Conservation (phyloP, 2,797 vertebrate species). For the Amazona finschi region DNA sequence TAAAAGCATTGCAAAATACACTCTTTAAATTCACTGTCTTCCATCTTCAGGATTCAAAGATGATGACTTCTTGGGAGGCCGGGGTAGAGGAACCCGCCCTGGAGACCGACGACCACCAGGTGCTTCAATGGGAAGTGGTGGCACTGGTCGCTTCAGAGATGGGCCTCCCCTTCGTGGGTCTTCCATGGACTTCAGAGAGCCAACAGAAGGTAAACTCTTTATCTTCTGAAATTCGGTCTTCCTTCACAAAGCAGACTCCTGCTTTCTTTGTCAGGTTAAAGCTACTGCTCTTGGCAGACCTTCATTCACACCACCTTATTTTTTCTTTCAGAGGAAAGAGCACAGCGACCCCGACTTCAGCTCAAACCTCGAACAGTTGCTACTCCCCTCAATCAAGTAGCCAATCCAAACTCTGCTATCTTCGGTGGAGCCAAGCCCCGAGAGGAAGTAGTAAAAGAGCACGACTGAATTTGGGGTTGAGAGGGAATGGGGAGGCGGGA, state of each 20-base stretch:
- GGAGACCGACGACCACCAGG: slow-evolving; percentile 83
- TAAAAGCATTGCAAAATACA: neutral
- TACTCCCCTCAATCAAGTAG: slow-evolving; percentile 96
- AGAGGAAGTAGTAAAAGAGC: slow-evolving; percentile 91
- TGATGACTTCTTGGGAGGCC: slow-evolving; percentile 88
- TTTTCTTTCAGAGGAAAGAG: slow-evolving; percentile 88
- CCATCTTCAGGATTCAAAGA: slow-evolving; percentile 84
- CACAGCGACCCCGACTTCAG: slow-evolving; percentile 94
- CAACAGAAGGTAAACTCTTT: slow-evolving; percentile 86
- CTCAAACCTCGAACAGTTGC: slow-evolving; percentile 95
- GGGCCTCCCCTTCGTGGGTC: slow-evolving; percentile 84
- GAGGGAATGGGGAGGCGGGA: slow-evolving; percentile 66
- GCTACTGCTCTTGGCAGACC: neutral
- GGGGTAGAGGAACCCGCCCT: slow-evolving; percentile 85
- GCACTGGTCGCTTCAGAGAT: slow-evolving; percentile 87
- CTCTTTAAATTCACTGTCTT: slow-evolving; percentile 13
- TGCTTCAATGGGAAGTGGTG: slow-evolving; percentile 73
- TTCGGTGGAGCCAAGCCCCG: slow-evolving; percentile 96
- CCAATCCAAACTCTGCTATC: slow-evolving; percentile 98
- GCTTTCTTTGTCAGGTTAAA: neutral
- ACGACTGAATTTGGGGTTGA: slow-evolving; percentile 79
- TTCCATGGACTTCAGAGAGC: slow-evolving; percentile 93
- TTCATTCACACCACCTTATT: neutral
- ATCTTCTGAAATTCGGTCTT: fast-evolving
- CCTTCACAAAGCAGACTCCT: neutral